Conservation (phyloP, 2,797 vertebrate species). For the Molothrus ater region DNA sequence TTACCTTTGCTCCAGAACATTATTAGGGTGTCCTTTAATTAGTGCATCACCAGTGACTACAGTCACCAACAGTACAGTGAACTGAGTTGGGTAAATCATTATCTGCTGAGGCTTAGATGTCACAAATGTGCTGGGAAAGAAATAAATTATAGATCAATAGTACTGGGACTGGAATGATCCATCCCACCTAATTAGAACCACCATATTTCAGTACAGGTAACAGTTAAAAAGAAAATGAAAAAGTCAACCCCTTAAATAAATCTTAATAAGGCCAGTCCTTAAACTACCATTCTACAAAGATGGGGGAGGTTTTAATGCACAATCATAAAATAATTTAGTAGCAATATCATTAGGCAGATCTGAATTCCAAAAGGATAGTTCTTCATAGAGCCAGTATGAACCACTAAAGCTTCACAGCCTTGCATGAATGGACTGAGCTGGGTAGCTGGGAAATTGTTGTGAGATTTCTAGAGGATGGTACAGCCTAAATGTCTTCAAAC, state of each 20-base stretch:
- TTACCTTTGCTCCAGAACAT: not conserved
- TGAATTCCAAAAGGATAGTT: not conserved
- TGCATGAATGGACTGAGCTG: not conserved
- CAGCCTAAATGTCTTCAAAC: not conserved
- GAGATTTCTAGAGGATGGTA: not conserved
- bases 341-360: not conserved
- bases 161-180: constrained; percentile 65
- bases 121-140: constrained; percentile 68
- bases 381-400: not conserved
- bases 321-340: not conserved
- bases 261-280: not conserved
- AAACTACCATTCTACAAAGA: not conserved
- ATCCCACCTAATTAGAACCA: constrained; percentile 72
- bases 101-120: constrained; percentile 41
- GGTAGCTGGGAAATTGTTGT: not conserved
- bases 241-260: not conserved
- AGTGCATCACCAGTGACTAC: not conserved
- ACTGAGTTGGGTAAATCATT: constrained; percentile 48
- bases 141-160: constrained; percentile 77
- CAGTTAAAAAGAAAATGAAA: not conserved
- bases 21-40: not conserved
- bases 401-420: not conserved
- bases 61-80: not conserved
- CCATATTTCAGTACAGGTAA: constrained; percentile 55
- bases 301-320: not conserved